phyloP scores from a whole-genome alignment of 2,888 invertebrate genomes.

The Autographa pulchrina region DNA sequence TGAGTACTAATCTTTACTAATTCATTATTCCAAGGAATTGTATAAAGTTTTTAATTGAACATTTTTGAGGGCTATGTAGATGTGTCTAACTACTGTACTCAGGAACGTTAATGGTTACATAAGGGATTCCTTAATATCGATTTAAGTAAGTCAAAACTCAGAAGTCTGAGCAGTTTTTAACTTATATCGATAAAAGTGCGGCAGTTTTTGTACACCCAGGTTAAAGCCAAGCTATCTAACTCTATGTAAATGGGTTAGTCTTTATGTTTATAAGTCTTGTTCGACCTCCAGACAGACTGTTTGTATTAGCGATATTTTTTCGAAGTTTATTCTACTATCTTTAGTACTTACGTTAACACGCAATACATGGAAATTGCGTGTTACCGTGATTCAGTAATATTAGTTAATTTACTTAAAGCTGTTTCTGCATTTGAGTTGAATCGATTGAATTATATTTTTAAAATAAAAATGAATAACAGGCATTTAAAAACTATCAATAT shows the following conservation, averaged over 20 bases:
- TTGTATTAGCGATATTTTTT: neutral
- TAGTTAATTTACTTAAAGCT: neutral
- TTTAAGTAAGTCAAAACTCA: too few relatives aligned
- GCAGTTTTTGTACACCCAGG: neutral
- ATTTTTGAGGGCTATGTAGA: neutral
- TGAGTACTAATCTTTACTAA: conserved; percentile 59
- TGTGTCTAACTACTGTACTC: too few relatives aligned
- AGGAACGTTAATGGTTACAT: too few relatives aligned
- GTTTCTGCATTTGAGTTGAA: neutral
- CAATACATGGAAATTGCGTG: neutral
- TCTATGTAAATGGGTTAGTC: neutral
- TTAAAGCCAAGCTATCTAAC: neutral
- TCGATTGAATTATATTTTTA: too few relatives aligned
- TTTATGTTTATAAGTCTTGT: neutral
- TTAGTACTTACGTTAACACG: neutral
- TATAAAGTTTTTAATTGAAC: neutral
- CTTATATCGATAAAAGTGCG: too few relatives aligned
- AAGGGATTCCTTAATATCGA: too few relatives aligned
- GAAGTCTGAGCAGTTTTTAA: too few relatives aligned
- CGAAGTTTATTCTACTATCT: neutral
- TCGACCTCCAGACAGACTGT: conserved; percentile 1
- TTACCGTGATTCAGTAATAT: neutral
- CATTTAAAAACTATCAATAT: too few relatives aligned
- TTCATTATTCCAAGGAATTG: conserved; percentile 4
- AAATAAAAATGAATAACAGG: too few relatives aligned